Base-by-base conservation (phyloP, 2,888 invertebrate species). In the Chloromyia formosa region DNA sequence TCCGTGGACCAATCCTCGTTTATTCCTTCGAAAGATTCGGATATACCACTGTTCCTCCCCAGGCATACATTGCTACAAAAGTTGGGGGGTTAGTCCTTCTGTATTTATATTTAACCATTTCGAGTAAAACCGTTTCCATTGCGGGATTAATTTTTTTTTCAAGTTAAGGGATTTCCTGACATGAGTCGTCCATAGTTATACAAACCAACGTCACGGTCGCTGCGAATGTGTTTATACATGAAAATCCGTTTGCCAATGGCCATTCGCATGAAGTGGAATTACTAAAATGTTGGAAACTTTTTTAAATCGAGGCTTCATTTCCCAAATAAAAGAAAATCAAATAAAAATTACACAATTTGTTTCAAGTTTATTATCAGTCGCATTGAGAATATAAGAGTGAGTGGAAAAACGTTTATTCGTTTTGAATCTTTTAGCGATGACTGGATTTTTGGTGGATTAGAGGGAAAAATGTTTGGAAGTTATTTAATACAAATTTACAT, bases 341-440 rank as follows among this genome's bases (percentile, higher is more conserved):
- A 71, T 56, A 58, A 53, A 64, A 69, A 71, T 56, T 58, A 35
- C 56, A 71, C 71, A 71, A 71, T 58, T 71, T 71, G 71, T 71
- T 56, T 5, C 35, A 58, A 71, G 56, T 71, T 71, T 71, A 71
- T 58, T 35, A 14, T 56, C 58, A 58, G 14, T 45, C 35, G 61
- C 10, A 20, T 18, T 56, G 56, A 56, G 35, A n/a, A n/a, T n/a
- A n/a, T n/a, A n/a, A n/a, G n/a, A n/a, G n/a, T n/a, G n/a, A 45
- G 35, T 10, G 49, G 10, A 49, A 20, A 7, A 66, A 18, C 42
- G 49, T 71, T 71, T 71, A 58, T 71, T 18, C 58, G 58, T 16
- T 27, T 35, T 20, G 40, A 58, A 22, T 58, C 58, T 71, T 40
- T 71, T 56, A 58, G 71, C 35, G 56, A 71, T 58, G 71, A 56